These are phyloP conservation scores for Ylistrum balloti DNA, from an alignment of 1,140 invertebrate species.

Conservation along the genomic window DNA sequence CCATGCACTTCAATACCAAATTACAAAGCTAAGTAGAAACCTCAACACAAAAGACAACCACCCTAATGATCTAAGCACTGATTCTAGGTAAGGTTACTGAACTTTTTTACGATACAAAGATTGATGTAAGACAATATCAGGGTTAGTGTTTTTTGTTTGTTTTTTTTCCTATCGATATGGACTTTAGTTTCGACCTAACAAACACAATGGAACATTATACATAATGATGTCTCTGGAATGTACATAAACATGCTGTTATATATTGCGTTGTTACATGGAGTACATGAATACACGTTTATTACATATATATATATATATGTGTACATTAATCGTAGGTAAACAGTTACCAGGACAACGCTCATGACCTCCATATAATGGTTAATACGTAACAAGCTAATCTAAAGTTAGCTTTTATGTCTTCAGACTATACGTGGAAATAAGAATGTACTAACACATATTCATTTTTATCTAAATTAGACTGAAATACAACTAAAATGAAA, in stretches of 20 bases:
- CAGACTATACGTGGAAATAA: too few species aligned
- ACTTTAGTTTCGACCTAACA: background rate
- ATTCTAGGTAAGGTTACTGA: background rate
- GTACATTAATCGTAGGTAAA: background rate
- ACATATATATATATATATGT: background rate
- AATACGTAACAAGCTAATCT: background rate
- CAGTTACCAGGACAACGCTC: background rate
- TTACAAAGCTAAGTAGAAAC: too few species aligned
- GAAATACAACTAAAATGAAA: too few species aligned
- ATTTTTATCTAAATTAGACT: too few species aligned
- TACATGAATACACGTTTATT: background rate
- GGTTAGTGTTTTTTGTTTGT: constrained; percentile 4
- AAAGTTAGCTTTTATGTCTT: too few species aligned
- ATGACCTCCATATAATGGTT: background rate
- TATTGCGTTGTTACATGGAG: background rate
- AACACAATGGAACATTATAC: background rate
- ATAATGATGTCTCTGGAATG: background rate
- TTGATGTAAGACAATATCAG: too few species aligned
- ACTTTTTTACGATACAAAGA: background rate
- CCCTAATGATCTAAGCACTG: too few species aligned
- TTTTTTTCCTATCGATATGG: too few species aligned
- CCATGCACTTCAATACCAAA: too few species aligned
- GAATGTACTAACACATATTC: too few species aligned
- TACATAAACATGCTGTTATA: background rate
- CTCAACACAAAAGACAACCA: too few species aligned